Evolutionary conservation across 2,888 invertebrate genomes (phyloP).

Genomic region (Trissolcus japonicus): DNA sequence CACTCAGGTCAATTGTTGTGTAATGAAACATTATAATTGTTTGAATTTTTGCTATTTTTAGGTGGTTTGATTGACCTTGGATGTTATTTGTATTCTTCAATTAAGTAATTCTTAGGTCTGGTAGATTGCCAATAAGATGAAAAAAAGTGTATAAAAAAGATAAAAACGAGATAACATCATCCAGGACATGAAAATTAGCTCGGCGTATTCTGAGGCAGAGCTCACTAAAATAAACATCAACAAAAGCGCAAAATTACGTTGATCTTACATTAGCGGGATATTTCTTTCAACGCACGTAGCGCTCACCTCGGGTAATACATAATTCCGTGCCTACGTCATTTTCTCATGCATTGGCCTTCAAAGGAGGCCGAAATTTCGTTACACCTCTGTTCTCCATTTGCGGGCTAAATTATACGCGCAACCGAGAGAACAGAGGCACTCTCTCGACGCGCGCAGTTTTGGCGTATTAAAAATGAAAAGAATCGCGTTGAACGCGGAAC

Average conservation of each 20-base stretch:
- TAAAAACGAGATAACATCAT: constrained; percentile 18
- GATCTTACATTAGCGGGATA: constrained; percentile 55
- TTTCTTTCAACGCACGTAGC: constrained; percentile 45
- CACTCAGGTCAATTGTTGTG: no score
- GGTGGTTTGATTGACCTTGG: no score
- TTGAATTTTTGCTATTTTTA: no score
- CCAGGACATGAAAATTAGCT: constrained; percentile 33
- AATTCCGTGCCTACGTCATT: constrained; percentile 53
- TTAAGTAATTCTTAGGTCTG: neutral
- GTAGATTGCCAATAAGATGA: neutral
- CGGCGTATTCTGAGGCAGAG: constrained; percentile 30
- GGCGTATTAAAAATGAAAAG: constrained; percentile 64
- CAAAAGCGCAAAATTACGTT: constrained; percentile 51
- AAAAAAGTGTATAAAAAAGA: neutral
- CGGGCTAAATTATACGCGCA: constrained; percentile 52
- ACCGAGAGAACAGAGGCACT: constrained; percentile 51
- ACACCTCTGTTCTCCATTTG: constrained; percentile 53
- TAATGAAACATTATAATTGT: no score
- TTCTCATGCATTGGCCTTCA: constrained; percentile 58
- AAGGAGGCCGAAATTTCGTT: constrained; percentile 58
- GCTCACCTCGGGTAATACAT: constrained; percentile 48
- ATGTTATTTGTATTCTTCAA: no score
- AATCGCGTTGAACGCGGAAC: constrained; percentile 50
- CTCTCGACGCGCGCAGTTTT: constrained; percentile 40
- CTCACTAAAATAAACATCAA: constrained; percentile 54